Conservation (phyloP, 2,888 invertebrate genomes). For the Epicampocera succincta region DNA sequence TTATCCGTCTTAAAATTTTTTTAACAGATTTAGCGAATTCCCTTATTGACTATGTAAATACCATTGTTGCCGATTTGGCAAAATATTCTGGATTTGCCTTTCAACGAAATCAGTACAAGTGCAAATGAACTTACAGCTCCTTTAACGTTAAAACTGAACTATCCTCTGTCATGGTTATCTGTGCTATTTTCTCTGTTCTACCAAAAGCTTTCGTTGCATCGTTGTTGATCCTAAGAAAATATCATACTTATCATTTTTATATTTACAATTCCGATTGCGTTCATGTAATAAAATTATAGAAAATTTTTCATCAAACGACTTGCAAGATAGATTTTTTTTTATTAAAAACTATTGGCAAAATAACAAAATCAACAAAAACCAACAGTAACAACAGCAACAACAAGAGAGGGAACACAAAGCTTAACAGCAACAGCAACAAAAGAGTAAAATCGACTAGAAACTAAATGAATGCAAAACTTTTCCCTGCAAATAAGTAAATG, state of each 20-base stretch:
- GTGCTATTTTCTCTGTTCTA: not conserved
- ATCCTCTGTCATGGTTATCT: no score
- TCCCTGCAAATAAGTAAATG: conserved; percentile 59
- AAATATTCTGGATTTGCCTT: no score
- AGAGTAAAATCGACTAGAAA: not conserved
- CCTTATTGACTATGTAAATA: no score
- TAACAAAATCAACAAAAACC: not conserved
- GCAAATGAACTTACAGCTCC: no score
- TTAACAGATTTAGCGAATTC: no score
- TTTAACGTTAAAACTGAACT: no score
- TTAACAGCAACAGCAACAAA: not conserved
- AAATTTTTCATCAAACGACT: conserved; percentile 16
- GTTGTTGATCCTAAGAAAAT: not conserved
- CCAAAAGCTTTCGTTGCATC: not conserved
- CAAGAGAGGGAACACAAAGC: no score
- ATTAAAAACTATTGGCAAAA: conserved; percentile 36
- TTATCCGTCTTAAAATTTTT: no score
- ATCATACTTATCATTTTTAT: not conserved
- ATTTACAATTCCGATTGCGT: conserved; percentile 3
- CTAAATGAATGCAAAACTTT: conserved; percentile 60
- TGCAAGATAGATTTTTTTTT: conserved; percentile 20
- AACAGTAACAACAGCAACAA: conserved; percentile 9
- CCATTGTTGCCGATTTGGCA: no score
- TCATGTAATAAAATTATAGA: conserved; percentile 15
- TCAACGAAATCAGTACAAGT: no score